Evolutionary conservation across 2,888 invertebrate genomes (phyloP).

Genomic region (Phalera bucephala): DNA sequence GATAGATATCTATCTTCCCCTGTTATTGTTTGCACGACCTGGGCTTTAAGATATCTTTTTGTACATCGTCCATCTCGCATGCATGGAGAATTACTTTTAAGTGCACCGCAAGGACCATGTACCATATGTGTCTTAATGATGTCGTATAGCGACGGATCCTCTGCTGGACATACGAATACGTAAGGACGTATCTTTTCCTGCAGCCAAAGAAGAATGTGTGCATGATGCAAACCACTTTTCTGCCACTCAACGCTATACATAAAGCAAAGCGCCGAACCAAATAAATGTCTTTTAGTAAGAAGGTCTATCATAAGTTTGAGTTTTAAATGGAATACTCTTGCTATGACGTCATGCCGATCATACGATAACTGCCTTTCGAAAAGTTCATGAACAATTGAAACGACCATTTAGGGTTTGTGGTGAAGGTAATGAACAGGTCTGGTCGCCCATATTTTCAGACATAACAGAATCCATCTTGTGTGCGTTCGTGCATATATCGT

Average conservation of each 20-base stretch:
- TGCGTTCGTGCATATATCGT: neutral
- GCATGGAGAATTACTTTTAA: too few species aligned
- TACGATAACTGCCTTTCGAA: neutral
- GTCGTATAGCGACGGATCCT: too few species aligned
- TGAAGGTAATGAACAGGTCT: neutral
- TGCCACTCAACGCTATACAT: neutral
- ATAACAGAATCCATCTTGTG: neutral
- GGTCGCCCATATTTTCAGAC: neutral
- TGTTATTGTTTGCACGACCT: too few species aligned
- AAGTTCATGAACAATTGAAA: neutral
- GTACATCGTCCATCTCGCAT: too few species aligned
- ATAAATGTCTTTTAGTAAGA: neutral
- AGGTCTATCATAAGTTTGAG: too few species aligned
- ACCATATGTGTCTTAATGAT: too few species aligned
- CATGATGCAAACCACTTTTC: neutral
- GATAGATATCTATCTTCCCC: too few species aligned
- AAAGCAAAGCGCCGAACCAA: neutral
- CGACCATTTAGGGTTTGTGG: neutral
- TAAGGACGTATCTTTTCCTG: too few species aligned
- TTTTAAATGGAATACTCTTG: too few species aligned
- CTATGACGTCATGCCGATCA: neutral
- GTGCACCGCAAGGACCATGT: too few species aligned
- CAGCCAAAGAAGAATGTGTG: neutral
- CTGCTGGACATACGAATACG: neutral
- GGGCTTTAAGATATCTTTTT: too few species aligned